Evolutionary conservation across 2,797 vertebrate species (phyloP).

Genomic region (Acridotheres tristis): DNA sequence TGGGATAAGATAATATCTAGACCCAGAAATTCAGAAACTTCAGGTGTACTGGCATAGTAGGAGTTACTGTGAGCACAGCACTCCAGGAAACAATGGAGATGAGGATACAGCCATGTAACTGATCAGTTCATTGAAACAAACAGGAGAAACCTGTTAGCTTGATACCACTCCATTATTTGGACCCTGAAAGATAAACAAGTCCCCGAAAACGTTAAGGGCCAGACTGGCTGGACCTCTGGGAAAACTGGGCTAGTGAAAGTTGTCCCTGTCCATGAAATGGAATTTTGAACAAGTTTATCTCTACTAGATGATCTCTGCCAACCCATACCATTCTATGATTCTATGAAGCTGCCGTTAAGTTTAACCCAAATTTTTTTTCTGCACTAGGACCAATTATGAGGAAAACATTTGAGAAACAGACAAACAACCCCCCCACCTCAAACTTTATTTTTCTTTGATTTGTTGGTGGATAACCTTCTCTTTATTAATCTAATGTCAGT

Average conservation of each 20-base stretch:
- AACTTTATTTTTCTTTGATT: neutral
- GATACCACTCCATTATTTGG: neutral
- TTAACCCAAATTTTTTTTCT: neutral
- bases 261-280: neutral
- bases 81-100: neutral
- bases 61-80: neutral
- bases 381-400: neutral
- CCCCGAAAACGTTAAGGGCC: neutral
- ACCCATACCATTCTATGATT: neutral
- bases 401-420: neutral
- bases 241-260: neutral
- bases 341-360: neutral
- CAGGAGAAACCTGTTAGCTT: neutral
- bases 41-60: too few relatives aligned
- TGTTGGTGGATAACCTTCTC: neutral
- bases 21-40: neutral
- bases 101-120: neutral
- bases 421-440: fast-evolving
- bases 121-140: neutral
- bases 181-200: neutral
- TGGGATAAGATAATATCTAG: neutral
- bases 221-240: neutral
- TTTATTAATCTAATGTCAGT: neutral
- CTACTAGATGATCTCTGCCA: neutral
- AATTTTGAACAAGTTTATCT: fast-evolving